Base-by-base conservation (phyloP, 2,797 vertebrate species). In the Phoxinus dragarum region DNA sequence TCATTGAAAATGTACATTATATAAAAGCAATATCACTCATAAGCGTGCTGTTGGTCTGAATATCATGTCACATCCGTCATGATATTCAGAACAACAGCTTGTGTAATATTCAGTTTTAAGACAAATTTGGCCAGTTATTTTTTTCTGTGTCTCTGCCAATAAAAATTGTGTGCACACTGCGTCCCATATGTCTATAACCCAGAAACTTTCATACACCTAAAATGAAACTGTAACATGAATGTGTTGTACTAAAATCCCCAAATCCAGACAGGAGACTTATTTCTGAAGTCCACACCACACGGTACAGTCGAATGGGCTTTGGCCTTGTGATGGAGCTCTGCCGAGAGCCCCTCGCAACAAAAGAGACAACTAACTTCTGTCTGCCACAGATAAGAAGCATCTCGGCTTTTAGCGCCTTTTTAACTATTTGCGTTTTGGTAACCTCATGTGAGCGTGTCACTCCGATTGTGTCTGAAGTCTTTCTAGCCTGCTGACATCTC, bases 401-500 rank as follows among this genome's bases (percentile, higher is more conserved):
- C 84, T 73, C 11, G 1, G 68, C 54, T 85, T 85, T 73, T 64
- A 72, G 21, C 64, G 6, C 68, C 68, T 74, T 73, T 80, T 72
- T 80, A 79, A 72, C 77, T 6, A 52, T 73, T n/a, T 42, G 23
- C 1, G 34, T 80, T 67, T 79, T 44, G 56, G 77, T 80, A 52
- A 74, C 69, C 44, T 80, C 34, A 59, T 34, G 40, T 27, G 16
- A 80, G 49, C 49, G 3, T 85, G 76, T 85, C 83, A 79, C 78
- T 78, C 44, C 19, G 52, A 72, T 54, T 67, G 84, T 54, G 71
- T 79, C 52, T 88, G 11, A 52, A 49, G 75, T 72, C 67, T 69
- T 40, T 84, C 82, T 64, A 59, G 66, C 44, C 77, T 27, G 78
- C 82, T 77, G 77, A 79, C 86, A 84, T 84, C 69, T 73, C n/a